Percentiles rank a stretch among this genome's conserved stretches.
These are phyloP conservation scores for Beris morrisii DNA, from an alignment of 2,888 invertebrate genomes.

Conservation along the genomic window DNA sequence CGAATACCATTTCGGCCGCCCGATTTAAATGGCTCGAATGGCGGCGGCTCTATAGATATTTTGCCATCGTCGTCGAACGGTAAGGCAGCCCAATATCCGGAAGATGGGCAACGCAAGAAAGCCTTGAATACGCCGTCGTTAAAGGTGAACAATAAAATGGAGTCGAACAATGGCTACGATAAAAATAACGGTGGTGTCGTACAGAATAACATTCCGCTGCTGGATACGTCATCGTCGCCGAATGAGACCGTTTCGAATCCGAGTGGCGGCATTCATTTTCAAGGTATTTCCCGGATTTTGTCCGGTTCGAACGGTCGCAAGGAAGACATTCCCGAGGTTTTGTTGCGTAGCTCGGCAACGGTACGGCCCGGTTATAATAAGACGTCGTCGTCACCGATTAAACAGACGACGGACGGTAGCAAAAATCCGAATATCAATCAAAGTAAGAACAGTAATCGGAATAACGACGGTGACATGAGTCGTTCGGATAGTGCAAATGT, in stretches of 20 bases:
- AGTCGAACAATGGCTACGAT: slow-evolving; percentile 27
- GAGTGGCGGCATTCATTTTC: slow-evolving; percentile 64
- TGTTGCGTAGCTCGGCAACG: slow-evolving; percentile 67
- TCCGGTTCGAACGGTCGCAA: slow-evolving; percentile 84
- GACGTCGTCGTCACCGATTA: slow-evolving; percentile 50
- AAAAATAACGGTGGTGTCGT: slow-evolving; percentile 23
- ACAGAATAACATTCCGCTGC: neutral
- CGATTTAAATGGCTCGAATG: slow-evolving; percentile 43
- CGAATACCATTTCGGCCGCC: slow-evolving; percentile 78
- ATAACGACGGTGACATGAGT: slow-evolving; percentile 25
- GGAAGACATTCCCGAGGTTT: slow-evolving; percentile 77
- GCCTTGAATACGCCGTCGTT: slow-evolving; percentile 75
- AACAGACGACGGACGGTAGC: slow-evolving; percentile 39
- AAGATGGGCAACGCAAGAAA: slow-evolving; percentile 59
- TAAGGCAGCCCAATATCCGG: neutral
- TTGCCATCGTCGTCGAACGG: slow-evolving; percentile 27
- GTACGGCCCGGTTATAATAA: slow-evolving; percentile 56
- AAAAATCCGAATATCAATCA: slow-evolving; percentile 38
- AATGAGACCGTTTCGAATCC: neutral
- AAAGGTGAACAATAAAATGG: slow-evolving; percentile 56
- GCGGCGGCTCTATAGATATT: neutral
- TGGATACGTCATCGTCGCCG: too few relatives aligned
- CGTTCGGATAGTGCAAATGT: slow-evolving; percentile 28
- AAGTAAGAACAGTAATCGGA: slow-evolving; percentile 36
- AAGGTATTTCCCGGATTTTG: slow-evolving; percentile 81